Conservation (phyloP, 2,797 vertebrate genomes). For the Sebastes matsubarae region DNA sequence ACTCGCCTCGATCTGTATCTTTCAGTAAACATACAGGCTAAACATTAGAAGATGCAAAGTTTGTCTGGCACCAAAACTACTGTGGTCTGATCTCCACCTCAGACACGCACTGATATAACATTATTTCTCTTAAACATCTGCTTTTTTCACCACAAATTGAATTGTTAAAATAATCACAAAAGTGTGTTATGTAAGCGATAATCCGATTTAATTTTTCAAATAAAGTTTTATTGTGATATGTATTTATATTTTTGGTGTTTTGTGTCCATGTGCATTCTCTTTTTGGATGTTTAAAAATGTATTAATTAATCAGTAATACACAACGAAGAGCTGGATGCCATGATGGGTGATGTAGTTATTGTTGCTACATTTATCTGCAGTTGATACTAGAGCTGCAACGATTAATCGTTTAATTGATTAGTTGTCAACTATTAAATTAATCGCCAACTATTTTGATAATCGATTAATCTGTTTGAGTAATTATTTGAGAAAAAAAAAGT, state of each 20-base stretch:
- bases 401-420: too few species aligned
- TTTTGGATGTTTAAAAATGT: background rate
- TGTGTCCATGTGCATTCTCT: background rate
- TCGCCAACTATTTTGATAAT: too few species aligned
- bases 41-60: background rate
- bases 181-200: background rate
- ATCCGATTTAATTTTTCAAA: background rate
- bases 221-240: background rate
- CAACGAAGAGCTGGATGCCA: background rate
- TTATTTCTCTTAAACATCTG: background rate
- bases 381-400: background rate
- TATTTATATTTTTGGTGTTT: background rate
- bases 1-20: background rate
- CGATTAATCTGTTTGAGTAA: too few species aligned
- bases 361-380: background rate
- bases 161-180: background rate
- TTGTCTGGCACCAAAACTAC: background rate
- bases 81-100: background rate
- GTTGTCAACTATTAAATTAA: too few species aligned
- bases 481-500: too few species aligned
- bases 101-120: constrained; percentile 11
- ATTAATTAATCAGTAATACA: background rate
- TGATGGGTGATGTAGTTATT: background rate
- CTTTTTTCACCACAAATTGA: background rate
- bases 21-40: background rate